These are phyloP conservation scores for Lasioglossum oenotherae DNA, from an alignment of 2,888 invertebrate genomes.

Conservation along the genomic window DNA sequence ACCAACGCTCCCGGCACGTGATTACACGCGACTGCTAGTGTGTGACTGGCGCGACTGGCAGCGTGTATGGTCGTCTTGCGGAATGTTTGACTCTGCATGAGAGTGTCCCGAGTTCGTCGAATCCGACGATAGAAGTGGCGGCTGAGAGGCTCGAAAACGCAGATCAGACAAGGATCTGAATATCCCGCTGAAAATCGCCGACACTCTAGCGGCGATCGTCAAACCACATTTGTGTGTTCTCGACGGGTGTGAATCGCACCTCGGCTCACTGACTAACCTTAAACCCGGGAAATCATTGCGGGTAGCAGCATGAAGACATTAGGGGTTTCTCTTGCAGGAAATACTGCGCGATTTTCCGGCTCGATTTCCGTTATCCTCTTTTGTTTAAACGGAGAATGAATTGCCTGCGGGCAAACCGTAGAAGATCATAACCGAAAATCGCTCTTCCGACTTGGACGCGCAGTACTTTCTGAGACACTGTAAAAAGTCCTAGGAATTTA, in stretches of 20 bases:
- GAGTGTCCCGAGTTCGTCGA: constrained; percentile 30
- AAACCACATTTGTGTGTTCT: constrained; percentile 36
- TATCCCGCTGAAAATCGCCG: neutral
- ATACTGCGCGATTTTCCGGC: neutral
- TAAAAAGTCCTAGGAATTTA: neutral
- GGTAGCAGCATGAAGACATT: constrained; percentile 9
- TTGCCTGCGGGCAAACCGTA: neutral
- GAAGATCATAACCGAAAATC: neutral
- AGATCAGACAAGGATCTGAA: neutral
- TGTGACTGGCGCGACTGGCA: constrained; percentile 47
- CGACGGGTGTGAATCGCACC: constrained; percentile 29
- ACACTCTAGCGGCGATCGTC: neutral
- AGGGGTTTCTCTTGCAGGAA: neutral
- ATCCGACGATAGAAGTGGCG: constrained; percentile 8
- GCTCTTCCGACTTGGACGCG: neutral
- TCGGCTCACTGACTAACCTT: constrained; percentile 34
- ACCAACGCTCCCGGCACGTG: constrained; percentile 72
- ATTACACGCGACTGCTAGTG: constrained; percentile 47
- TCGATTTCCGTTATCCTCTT: neutral
- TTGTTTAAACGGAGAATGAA: neutral
- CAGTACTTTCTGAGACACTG: constrained; percentile 9
- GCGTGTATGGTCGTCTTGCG: constrained; percentile 27
- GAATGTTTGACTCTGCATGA: constrained; percentile 52
- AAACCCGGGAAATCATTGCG: neutral
- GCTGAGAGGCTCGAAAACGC: constrained; percentile 2